Evolutionary conservation across 1,140 invertebrate species (phyloP), one percentile per base, ranked within the genome.

Genomic region (Physella acuta): DNA sequence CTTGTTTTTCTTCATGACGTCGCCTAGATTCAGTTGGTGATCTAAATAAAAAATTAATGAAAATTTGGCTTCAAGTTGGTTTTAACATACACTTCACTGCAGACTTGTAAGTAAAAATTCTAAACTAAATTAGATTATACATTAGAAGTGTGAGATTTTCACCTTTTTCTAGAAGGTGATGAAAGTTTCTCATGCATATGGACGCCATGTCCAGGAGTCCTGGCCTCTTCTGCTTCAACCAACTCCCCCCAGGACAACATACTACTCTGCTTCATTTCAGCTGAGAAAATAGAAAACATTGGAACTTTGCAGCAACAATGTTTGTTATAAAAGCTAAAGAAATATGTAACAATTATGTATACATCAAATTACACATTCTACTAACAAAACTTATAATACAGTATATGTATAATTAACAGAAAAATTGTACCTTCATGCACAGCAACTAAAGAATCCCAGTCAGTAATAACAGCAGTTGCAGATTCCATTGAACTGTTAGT

Each of bases 151-250:
- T 8, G 8, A 36, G 8, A 2, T 31, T 11, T 33, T 17, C 63
- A 93, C 69, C 92, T 89, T 76, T 93, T 91, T 60, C 94, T 88
- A 2, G 93, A 93, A 0, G 94, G 94, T 56, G 94, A 94, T 0
- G 94, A 96, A 0, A 97, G 82, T 83, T 97, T 97, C 77, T 95
- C 94, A 82, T 97, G 94, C 53, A 98, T 86, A 75, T 96, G 93
- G 60, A 94, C 88, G 0, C 93, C 94, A 71, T 94, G 88, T 0
- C 94, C 94, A 2, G 94, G 94, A 84, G 94, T 91, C 56, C 94
- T 88, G 1, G 72, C 67, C 28, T 84, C 84, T 24, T 78, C 79
- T 51, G 83, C 91, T 81, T 94, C 89, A 63, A 91, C 86, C 79
- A 94, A 91, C 44, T 85, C 83, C 30, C 81, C 81, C 84, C 84